phyloP scores from a whole-genome alignment of 1,140 invertebrate species.

The Neoseiulus cucumeris region DNA sequence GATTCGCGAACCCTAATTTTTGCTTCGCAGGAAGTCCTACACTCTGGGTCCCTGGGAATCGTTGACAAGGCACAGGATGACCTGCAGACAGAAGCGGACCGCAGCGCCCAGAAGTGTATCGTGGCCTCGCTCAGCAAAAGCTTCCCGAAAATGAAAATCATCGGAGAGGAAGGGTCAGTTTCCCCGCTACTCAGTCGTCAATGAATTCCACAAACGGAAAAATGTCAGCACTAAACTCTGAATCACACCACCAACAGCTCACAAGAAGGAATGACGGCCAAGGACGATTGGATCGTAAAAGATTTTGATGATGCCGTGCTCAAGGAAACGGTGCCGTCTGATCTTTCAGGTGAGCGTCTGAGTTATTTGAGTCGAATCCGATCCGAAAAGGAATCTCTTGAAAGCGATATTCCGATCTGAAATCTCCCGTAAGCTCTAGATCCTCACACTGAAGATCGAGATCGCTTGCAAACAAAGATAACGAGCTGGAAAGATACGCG shows the following conservation, averaged over 20 bases:
- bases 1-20: neutral
- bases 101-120: constrained; percentile 78
- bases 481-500: no score
- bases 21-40: neutral
- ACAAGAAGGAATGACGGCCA: constrained; percentile 24
- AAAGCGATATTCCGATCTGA: no score
- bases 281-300: constrained; percentile 29
- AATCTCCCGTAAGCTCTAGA: no score
- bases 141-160: constrained; percentile 67
- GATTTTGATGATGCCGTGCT: constrained; percentile 49
- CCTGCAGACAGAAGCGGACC: constrained; percentile 89
- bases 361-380: no score
- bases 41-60: neutral
- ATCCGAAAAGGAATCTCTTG: no score
- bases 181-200: neutral
- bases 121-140: constrained; percentile 56
- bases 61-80: constrained; percentile 57
- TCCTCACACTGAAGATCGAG: no score
- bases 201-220: no score
- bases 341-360: constrained; percentile 28
- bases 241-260: constrained; percentile 27
- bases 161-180: constrained; percentile 64
- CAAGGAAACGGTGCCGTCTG: constrained; percentile 41
- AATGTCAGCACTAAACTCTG: no score
- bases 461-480: no score